Evolutionary conservation across 2,888 invertebrate species (phyloP).

Genomic region (Thymelicus acteon): DNA sequence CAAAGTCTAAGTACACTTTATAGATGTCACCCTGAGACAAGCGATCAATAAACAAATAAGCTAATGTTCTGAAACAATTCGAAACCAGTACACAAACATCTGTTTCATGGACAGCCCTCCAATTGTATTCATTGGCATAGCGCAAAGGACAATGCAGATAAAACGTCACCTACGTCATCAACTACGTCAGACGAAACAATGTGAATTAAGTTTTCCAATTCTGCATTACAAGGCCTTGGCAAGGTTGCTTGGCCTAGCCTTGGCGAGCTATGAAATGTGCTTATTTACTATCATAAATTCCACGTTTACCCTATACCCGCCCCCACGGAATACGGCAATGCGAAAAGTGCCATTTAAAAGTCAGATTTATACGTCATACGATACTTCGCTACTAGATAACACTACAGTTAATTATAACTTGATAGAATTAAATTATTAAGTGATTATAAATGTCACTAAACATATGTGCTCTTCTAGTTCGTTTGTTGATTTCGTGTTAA

Average conservation of each 20-base stretch:
- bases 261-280: constrained; percentile 33
- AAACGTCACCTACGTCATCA: background rate
- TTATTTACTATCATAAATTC: constrained; percentile 30
- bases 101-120: background rate
- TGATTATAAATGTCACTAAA: too few species aligned
- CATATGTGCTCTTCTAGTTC: too few species aligned
- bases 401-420: too few species aligned
- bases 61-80: too few species aligned
- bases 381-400: background rate
- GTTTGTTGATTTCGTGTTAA: too few species aligned
- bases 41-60: too few species aligned
- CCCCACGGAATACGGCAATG: constrained; percentile 26
- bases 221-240: constrained; percentile 27
- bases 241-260: constrained; percentile 23
- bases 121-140: constrained; percentile 1
- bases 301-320: constrained; percentile 15
- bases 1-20: too few species aligned
- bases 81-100: too few species aligned
- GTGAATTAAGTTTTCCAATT: constrained; percentile 15
- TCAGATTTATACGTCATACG: background rate
- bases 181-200: constrained; percentile 21
- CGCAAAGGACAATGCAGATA: constrained; percentile 31
- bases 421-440: too few species aligned
- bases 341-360: constrained; percentile 21
- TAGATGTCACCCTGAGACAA: too few species aligned